Percentiles rank a stretch among this genome's conserved stretches.
Conservation (phyloP, 2,888 invertebrate species). For the Camponotus fellah region DNA sequence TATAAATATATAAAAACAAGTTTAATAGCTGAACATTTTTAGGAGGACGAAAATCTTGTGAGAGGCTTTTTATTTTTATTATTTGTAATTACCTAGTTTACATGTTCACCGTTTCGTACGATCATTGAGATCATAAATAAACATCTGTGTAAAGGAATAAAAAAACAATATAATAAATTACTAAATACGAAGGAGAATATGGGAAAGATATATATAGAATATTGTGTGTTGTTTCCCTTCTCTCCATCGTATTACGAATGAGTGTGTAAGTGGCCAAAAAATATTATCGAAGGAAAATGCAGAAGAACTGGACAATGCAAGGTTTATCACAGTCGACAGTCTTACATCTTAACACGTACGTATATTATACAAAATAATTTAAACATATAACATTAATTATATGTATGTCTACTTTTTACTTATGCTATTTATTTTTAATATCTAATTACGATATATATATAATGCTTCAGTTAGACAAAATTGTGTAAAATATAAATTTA, state of each 20-base stretch:
- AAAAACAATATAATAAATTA: slow-evolving; percentile 79
- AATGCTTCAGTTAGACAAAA: not conserved
- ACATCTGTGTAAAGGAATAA: slow-evolving; percentile 80
- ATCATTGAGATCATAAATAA: slow-evolving; percentile 80
- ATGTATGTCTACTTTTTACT: not conserved
- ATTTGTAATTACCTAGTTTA: slow-evolving; percentile 84
- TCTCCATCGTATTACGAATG: slow-evolving; percentile 31
- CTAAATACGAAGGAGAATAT: slow-evolving; percentile 74
- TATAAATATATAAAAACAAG: slow-evolving; percentile 82
- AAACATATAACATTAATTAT: not conserved
- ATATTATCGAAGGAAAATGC: not conserved
- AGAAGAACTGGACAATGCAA: not conserved
- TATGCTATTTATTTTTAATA: not conserved
- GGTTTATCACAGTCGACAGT: not conserved
- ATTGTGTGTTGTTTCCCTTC: slow-evolving; percentile 56
- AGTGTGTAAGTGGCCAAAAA: slow-evolving; percentile 22
- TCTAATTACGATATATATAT: not conserved
- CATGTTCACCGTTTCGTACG: slow-evolving; percentile 83
- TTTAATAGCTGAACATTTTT: slow-evolving; percentile 81
- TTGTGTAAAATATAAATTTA: slow-evolving; percentile 39
- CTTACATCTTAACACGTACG: slow-evolving; percentile 11
- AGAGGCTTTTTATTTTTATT: slow-evolving; percentile 84
- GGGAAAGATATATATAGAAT: slow-evolving; percentile 64
- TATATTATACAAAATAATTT: slow-evolving; percentile 4
- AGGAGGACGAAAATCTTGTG: slow-evolving; percentile 81